Conservation (phyloP, 2,797 vertebrate genomes). For the Sparus aurata region DNA sequence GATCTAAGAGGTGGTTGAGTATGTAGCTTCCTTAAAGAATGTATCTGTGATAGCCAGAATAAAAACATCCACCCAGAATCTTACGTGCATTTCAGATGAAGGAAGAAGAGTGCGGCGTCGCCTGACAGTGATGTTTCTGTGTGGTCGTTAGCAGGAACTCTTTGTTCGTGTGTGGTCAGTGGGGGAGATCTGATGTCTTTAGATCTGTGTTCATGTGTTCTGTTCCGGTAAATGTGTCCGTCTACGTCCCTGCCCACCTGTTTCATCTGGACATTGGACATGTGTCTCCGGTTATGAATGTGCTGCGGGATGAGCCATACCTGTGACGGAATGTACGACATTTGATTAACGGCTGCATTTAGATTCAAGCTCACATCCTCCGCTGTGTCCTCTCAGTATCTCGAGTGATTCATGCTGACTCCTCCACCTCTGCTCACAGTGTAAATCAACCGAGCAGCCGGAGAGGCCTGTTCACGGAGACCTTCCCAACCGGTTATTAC, state of each 20-base stretch:
- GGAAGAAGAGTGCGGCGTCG: too few species aligned
- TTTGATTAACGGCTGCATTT: slow-evolving; percentile 71
- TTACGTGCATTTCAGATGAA: too few species aligned
- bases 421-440: slow-evolving; percentile 61
- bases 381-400: slow-evolving; percentile 35
- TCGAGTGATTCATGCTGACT: slow-evolving; percentile 74
- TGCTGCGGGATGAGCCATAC: slow-evolving; percentile 33
- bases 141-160: not conserved
- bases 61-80: too few species aligned
- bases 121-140: not conserved
- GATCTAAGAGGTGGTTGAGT: too few species aligned
- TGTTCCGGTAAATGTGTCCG: slow-evolving; percentile 9
- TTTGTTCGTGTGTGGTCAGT: not conserved
- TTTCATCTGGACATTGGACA: slow-evolving; percentile 15
- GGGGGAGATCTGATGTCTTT: not conserved
- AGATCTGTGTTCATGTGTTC: slow-evolving; percentile 4
- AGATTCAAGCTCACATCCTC: slow-evolving; percentile 80
- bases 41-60: too few species aligned
- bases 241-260: slow-evolving; percentile 16
- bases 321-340: slow-evolving; percentile 60
- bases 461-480: slow-evolving; percentile 22
- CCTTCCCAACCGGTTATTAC: slow-evolving; percentile 61
- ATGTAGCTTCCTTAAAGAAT: too few species aligned
- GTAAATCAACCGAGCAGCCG: slow-evolving; percentile 63
- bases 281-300: slow-evolving; percentile 47